Conservation (phyloP, 2,113 vertebrate genomes). For the Corydoras sp. region DNA sequence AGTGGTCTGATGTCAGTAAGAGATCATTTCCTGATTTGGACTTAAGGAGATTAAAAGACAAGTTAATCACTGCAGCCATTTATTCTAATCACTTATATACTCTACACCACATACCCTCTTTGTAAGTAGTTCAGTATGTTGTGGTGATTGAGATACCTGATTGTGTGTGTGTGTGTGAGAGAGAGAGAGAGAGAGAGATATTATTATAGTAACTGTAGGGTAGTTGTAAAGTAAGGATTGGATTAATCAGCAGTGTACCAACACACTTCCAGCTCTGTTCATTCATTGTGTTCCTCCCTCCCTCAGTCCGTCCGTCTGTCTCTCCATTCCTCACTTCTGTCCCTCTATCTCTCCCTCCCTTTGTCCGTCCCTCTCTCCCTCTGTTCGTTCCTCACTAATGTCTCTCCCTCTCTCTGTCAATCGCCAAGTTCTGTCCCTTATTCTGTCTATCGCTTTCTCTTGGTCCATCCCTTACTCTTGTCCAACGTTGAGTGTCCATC, state of each 20-base stretch:
- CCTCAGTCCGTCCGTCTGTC: no score
- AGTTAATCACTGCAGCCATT: conserved; percentile 78
- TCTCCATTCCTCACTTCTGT: no score
- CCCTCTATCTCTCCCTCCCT: neutral
- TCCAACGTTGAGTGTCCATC: neutral
- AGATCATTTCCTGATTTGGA: conserved; percentile 53
- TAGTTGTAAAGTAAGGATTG: no score
- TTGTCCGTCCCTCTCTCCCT: neutral
- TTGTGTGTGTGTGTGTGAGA: neutral
- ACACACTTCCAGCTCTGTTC: no score
- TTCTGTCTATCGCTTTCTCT: no score
- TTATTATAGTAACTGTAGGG: no score
- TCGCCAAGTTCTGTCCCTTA: no score
- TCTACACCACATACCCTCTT: conserved; percentile 3
- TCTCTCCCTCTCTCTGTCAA: neutral
- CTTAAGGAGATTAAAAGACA: conserved; percentile 72
- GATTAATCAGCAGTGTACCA: no score
- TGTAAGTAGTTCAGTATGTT: conserved; percentile 25
- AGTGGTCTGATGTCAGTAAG: neutral
- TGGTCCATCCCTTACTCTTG: no score
- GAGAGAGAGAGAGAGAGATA: neutral
- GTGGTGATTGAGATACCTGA: conserved; percentile 45
- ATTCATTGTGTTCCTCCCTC: no score
- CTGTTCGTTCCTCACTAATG: neutral
- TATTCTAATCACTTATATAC: conserved; percentile 72